A percentile compares a stretch with the other conserved stretches of the same genome.
Conservation (phyloP, 2,113 vertebrate genomes). For the Aegithalos caudatus region DNA sequence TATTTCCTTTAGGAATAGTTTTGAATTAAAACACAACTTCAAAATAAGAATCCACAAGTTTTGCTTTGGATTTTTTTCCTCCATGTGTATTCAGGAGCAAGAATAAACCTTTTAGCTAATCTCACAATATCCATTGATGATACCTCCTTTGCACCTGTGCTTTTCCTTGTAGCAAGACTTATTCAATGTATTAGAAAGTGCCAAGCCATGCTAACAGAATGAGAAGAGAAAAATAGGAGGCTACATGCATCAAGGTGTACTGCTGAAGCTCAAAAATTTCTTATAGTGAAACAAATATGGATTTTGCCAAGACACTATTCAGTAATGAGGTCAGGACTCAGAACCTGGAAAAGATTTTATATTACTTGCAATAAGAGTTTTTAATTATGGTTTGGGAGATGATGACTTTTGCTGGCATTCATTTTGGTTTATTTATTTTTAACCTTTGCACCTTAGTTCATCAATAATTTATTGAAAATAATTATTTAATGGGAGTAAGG, state of each 20-base stretch:
- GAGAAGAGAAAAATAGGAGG: background rate
- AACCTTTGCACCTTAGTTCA: background rate
- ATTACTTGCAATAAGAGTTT: background rate
- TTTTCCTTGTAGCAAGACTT: background rate
- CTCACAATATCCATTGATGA: background rate
- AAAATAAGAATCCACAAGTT: background rate
- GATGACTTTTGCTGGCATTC: background rate
- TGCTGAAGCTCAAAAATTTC: background rate
- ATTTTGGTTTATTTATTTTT: background rate
- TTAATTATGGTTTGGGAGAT: background rate
- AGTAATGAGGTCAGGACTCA: background rate
- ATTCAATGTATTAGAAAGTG: background rate
- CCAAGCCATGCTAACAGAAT: background rate
- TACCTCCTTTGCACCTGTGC: background rate
- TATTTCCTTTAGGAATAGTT: background rate
- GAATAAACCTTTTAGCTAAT: background rate
- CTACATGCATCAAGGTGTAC: background rate
- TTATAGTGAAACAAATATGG: background rate
- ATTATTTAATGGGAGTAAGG: background rate
- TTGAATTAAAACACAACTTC: background rate
- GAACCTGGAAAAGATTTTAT: background rate
- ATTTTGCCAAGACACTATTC: background rate
- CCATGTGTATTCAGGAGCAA: background rate
- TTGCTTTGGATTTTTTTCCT: background rate
- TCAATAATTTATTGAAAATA: background rate